A percentile compares a stretch with the other conserved stretches of the same genome.
These are phyloP conservation scores for Melieria omissa DNA, from an alignment of 2,888 invertebrate genomes.

Conservation along the genomic window DNA sequence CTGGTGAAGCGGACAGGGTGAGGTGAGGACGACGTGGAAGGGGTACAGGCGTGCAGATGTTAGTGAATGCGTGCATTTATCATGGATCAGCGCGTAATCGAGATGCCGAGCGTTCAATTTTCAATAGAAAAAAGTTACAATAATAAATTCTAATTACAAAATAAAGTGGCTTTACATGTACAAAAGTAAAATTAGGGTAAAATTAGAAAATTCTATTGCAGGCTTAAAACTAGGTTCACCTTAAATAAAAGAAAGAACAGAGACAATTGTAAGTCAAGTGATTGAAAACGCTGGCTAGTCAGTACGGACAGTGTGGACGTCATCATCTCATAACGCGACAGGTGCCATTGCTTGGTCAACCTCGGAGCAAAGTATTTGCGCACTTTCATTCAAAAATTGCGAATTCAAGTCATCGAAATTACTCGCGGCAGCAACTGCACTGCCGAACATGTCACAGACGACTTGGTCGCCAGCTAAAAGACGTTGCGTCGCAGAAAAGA, in stretches of 20 bases:
- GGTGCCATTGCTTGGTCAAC: too few relatives aligned
- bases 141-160: constrained; percentile 21
- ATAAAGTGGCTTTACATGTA: constrained; percentile 18
- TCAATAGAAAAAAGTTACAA: constrained; percentile 8
- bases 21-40: neutral
- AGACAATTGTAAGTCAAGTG: constrained; percentile 23
- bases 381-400: too few relatives aligned
- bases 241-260: constrained; percentile 17
- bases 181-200: neutral
- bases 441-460: too few relatives aligned
- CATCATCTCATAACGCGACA: too few relatives aligned
- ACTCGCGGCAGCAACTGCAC: too few relatives aligned
- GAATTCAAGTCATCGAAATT: too few relatives aligned
- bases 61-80: neutral
- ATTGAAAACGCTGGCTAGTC: constrained; percentile 14
- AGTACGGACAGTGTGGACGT: too few relatives aligned
- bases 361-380: too few relatives aligned
- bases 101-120: constrained; percentile 12
- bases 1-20: neutral
- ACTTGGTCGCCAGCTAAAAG: too few relatives aligned
- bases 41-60: neutral
- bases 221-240: constrained; percentile 27
- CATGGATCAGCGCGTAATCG: constrained; percentile 1
- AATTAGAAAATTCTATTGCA: constrained; percentile 30
- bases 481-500: too few relatives aligned